phyloP scores from a whole-genome alignment of 1,140 invertebrate genomes.

The Papilio aristodemus region DNA sequence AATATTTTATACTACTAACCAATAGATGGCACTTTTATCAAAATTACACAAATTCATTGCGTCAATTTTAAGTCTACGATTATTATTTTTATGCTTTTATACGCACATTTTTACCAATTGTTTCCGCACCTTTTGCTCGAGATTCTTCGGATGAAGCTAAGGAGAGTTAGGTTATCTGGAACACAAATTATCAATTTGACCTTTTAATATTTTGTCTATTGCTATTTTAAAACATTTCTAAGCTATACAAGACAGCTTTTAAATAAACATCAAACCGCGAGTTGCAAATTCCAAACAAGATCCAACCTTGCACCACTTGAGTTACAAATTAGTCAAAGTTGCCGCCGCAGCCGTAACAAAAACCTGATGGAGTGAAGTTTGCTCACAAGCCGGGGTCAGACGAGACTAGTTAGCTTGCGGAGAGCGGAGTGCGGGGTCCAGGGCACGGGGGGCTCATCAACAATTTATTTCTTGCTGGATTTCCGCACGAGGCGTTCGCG shows the following conservation, averaged over 20 bases:
- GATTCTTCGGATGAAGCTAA: too few species aligned
- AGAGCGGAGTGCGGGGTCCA: background rate
- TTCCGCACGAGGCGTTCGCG: constrained; percentile 18
- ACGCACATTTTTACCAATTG: too few species aligned
- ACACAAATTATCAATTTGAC: too few species aligned
- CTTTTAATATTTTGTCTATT: too few species aligned
- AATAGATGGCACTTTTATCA: constrained; percentile 5
- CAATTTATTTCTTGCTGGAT: constrained; percentile 26
- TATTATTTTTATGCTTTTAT: too few species aligned
- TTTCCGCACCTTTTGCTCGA: too few species aligned
- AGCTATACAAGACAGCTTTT: background rate
- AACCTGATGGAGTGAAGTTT: constrained; percentile 12
- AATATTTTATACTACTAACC: background rate
- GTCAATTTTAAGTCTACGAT: too few species aligned
- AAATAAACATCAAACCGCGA: background rate
- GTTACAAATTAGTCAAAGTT: constrained; percentile 4
- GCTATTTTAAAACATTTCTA: background rate
- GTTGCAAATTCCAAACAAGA: background rate
- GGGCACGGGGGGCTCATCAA: background rate
- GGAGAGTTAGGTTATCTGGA: too few species aligned
- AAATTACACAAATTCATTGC: background rate
- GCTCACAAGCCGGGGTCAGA: background rate
- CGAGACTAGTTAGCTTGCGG: background rate
- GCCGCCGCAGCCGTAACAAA: background rate
- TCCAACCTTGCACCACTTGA: background rate